A percentile compares a stretch with the other conserved stretches of the same genome.
Evolutionary conservation across 2,797 vertebrate genomes (phyloP).

Genomic region (Rhynchotus rufescens): DNA sequence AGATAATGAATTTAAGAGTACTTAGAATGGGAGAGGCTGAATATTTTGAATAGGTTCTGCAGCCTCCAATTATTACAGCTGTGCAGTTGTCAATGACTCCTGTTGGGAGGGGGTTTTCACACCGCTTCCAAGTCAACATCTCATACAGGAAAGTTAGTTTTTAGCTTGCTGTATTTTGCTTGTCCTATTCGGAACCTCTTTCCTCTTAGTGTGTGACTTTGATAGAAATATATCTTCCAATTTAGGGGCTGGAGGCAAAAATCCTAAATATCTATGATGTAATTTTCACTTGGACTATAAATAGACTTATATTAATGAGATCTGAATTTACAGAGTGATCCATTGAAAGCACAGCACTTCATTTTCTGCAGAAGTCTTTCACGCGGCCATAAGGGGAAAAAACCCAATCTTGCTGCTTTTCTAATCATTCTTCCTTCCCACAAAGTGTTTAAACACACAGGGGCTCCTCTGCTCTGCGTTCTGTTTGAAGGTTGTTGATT

Average conservation of each 20-base stretch:
- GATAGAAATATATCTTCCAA: neutral
- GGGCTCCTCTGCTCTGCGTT: neutral
- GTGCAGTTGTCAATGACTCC: neutral
- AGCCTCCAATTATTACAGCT: neutral
- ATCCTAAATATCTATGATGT: neutral
- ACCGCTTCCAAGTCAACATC: neutral
- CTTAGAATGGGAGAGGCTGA: neutral
- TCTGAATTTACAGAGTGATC: neutral
- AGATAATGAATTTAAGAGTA: neutral
- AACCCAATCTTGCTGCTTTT: neutral
- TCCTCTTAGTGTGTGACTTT: neutral
- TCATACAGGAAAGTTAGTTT: neutral
- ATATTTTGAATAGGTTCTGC: neutral
- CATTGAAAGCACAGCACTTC: neutral
- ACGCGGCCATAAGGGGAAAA: neutral
- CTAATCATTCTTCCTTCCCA: neutral
- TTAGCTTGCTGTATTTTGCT: neutral
- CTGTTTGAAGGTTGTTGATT: constrained; percentile 15
- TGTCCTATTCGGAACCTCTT: neutral
- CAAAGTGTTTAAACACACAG: neutral
- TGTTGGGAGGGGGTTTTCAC: neutral
- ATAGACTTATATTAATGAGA: fast-evolving
- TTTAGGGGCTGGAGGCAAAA: neutral
- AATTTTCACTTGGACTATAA: neutral
- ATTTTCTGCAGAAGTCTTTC: neutral